A percentile compares a stretch with the other conserved stretches of the same genome.
Conservation (phyloP, 1,140 invertebrate species). For the Dreissena rostriformis region DNA sequence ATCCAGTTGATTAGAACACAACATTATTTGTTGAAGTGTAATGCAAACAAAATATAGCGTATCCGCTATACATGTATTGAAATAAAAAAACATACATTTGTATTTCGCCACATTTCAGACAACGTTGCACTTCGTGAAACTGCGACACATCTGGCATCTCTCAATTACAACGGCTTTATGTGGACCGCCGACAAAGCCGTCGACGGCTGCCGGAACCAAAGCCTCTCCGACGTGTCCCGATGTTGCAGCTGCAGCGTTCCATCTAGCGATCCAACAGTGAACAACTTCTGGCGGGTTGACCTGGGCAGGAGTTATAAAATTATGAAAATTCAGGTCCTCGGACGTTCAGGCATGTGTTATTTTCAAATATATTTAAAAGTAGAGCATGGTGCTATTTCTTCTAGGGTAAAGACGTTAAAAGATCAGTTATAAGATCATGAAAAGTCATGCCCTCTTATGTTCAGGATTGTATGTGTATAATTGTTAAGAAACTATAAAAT, state of each 20-base stretch:
- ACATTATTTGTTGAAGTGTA: too few relatives aligned
- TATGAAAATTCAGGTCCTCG: conserved; percentile 14
- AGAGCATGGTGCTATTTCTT: too few relatives aligned
- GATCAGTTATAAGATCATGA: too few relatives aligned
- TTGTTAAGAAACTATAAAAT: too few relatives aligned
- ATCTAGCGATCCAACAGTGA: background rate
- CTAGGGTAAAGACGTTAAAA: too few relatives aligned
- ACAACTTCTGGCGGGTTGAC: conserved; percentile 41
- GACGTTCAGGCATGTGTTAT: conserved; percentile 19
- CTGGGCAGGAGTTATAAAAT: conserved; percentile 1
- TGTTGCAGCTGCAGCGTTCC: conserved; percentile 37
- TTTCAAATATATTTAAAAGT: too few relatives aligned
- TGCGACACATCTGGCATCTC: background rate
- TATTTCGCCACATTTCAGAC: background rate
- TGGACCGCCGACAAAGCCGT: conserved; percentile 49
- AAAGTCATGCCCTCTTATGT: too few relatives aligned
- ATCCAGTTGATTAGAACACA: too few relatives aligned
- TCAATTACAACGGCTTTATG: conserved; percentile 14
- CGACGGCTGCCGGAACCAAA: conserved; percentile 24
- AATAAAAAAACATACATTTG: too few relatives aligned
- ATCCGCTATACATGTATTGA: too few relatives aligned
- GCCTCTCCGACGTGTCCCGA: conserved; percentile 12
- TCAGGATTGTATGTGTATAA: too few relatives aligned
- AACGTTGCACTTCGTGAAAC: conserved; percentile 9
- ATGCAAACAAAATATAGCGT: too few relatives aligned